Base-by-base conservation (phyloP, 2,797 vertebrate species). In the Hydrolagus colliei region DNA sequence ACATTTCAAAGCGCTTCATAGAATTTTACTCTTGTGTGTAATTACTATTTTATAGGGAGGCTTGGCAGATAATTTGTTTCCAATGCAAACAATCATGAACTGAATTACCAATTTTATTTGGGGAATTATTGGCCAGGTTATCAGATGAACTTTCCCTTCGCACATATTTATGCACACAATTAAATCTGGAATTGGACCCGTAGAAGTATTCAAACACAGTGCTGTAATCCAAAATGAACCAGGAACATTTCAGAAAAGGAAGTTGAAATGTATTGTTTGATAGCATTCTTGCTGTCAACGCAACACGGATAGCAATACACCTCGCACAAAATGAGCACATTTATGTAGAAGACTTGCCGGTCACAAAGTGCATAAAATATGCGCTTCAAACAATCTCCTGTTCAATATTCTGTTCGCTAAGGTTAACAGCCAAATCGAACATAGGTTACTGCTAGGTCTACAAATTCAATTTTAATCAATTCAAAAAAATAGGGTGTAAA, bases 361-460 rank as follows among this genome's bases (percentile, higher is more conserved):
- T 85, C 59, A 84, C 88, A 93, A 93, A 93, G 92, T 93, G 92
- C 92, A 90, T 92, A 62, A 88, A 91, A 87, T 87, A 88, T 90
- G 91, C 92, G 91, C 90, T 91, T 89, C 86, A 86, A 88, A 91
- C 89, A 87, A 87, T 90, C 89, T 87, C 87, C 86, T 86, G 87
- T 87, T 88, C 87, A 89, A 14, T 52, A 52, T 3, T 52, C 41
- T 27, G 61, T 62, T 79, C 11, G 9, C 20, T 71, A 68, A 84
- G 9, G 10, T 35, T 67, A 68, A 16, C 35, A 35, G 65, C 63
- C 18, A 82, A 74, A 16, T 67, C 71, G 41, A 68, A 35, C 67
- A 16, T 18, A 84, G 13, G 61, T 71, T 35, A 82, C 67, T 71
- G 63, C 35, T 41, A 67, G 18, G 20, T 68, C 67, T 67, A 82